Conservation (phyloP, 1,140 invertebrate genomes). For the Polypedilum pembai region DNA sequence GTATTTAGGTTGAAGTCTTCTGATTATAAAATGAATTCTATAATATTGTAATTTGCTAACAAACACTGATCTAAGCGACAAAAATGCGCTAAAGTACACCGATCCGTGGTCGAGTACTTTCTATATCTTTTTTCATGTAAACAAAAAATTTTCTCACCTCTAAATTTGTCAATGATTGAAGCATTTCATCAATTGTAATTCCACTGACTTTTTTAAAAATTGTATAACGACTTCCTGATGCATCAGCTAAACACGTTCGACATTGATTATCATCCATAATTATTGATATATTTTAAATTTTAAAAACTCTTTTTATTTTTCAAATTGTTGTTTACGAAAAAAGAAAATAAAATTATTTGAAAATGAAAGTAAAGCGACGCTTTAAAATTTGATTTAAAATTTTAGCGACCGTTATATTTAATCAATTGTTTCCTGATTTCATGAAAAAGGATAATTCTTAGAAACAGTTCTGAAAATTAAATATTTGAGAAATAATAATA, state of each 20-base stretch:
- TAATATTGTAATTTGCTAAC: too few relatives aligned
- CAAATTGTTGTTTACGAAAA: background rate
- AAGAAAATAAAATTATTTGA: background rate
- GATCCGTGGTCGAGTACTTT: too few relatives aligned
- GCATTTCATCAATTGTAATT: background rate
- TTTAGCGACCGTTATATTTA: too few relatives aligned
- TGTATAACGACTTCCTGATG: background rate
- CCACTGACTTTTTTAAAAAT: background rate
- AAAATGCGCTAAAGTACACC: too few relatives aligned
- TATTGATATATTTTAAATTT: background rate
- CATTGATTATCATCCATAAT: slow-evolving; percentile 12
- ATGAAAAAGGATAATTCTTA: too few relatives aligned
- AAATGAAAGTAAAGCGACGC: background rate
- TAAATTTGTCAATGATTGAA: background rate
- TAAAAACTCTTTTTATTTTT: background rate
- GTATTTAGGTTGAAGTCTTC: too few relatives aligned
- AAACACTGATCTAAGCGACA: too few relatives aligned
- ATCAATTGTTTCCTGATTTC: too few relatives aligned
- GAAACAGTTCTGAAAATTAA: too few relatives aligned
- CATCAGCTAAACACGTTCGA: background rate
- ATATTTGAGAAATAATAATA: background rate
- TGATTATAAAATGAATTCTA: too few relatives aligned
- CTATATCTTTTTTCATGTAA: too few relatives aligned
- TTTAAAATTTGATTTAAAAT: too few relatives aligned
- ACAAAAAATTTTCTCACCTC: background rate